Evolutionary conservation across 2,113 vertebrate species (phyloP).

Genomic region (Carlito syrichta): DNA sequence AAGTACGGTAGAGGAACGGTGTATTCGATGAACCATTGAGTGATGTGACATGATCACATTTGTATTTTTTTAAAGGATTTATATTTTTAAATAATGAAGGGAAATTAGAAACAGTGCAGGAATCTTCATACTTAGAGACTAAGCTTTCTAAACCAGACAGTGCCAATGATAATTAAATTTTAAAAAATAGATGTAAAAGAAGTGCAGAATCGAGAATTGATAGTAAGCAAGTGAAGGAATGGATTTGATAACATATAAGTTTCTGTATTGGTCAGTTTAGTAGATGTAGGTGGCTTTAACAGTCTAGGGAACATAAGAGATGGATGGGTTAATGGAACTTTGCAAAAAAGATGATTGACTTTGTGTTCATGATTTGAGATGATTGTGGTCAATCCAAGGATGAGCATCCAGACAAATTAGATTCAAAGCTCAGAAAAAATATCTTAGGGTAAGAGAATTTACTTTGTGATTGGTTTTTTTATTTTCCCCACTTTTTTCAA

Average conservation of each 20-base stretch:
- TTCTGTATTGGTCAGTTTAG: background rate
- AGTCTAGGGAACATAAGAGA: background rate
- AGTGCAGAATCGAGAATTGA: background rate
- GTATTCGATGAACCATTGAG: background rate
- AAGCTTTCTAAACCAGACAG: background rate
- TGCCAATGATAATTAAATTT: background rate
- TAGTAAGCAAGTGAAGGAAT: background rate
- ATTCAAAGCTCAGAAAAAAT: background rate
- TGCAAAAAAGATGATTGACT: background rate
- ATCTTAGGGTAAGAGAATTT: background rate
- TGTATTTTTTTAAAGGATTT: background rate
- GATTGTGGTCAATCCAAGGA: background rate
- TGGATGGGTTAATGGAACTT: background rate
- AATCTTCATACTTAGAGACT: background rate
- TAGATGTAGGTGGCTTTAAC: background rate
- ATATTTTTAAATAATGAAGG: background rate
- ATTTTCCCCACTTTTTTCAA: background rate
- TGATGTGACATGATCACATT: background rate
- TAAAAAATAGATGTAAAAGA: background rate
- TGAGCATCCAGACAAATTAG: background rate
- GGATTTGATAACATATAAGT: background rate
- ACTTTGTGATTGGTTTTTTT: background rate
- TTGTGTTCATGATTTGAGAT: background rate
- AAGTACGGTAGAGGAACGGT: background rate
- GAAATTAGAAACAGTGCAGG: background rate